Base-by-base conservation (phyloP, 2,797 vertebrate species). In the Pteropus rufus region DNA sequence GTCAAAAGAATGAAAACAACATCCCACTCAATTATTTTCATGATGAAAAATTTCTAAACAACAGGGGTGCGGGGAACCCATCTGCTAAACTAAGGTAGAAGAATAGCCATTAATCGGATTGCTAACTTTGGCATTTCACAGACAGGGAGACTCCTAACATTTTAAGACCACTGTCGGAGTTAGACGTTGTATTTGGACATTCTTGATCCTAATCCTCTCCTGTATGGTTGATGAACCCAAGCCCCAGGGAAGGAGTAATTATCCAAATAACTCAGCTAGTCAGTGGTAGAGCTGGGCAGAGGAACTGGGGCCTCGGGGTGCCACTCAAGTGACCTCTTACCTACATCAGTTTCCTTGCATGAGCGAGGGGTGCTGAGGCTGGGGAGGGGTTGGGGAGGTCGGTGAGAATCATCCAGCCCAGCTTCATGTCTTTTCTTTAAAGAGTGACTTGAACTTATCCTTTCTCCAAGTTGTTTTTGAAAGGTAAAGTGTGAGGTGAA, bases 1-100 rank as follows among this genome's bases (percentile, higher is more conserved):
- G 64, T 56, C 73, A 86, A 83, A 91, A 79, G 31, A 79, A 34
- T 60, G 54, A 72, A 94, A 90, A 75, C 49, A 94, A 52, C 11
- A 85, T 31, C 52, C 89, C 41, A n/a, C 7, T 19, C 79, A 89
- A 70, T 92, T 93, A 97, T 89, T 97, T 92, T 91, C 92, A 95
- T 46, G 81, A 96, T 58, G n/a, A 92, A 88, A 72, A 73, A 9
- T 60, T 56, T 92, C 44, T 91, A 58, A 96, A 62, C 46, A 76
- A 80, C 54, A 85, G 15, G 24, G 31, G 54, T 19, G 5, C 2
- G 21, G 52, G 46, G 12, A 82, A 65, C 39, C 52, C 62, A 64
- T 56, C 65, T 92, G 84, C 31, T 73, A 49, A 69, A 44, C 44
- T 56, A 24, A 44, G 46, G 62, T 52, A 75, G 70, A 87, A 90